Conservation (phyloP, 2,888 invertebrate genomes). For the Fragum whitleyi region DNA sequence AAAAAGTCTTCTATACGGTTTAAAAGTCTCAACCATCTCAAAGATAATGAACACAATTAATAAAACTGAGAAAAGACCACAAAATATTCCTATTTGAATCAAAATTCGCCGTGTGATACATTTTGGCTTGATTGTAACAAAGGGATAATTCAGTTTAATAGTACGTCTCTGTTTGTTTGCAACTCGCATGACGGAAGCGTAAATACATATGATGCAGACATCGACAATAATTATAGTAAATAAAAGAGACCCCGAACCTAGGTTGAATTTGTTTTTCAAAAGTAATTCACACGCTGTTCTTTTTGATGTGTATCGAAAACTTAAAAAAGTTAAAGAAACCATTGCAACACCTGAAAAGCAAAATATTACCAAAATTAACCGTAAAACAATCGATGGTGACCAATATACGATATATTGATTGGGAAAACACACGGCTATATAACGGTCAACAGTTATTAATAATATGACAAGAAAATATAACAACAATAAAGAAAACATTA, state of each 20-base stretch:
- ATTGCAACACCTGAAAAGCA: background rate
- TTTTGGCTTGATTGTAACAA: background rate
- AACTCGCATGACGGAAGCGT: background rate
- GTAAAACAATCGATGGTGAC: background rate
- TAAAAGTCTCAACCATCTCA: background rate
- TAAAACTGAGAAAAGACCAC: background rate
- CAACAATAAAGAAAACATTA: background rate
- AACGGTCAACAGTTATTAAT: background rate
- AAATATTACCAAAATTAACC: background rate
- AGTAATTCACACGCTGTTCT: background rate
- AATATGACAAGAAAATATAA: background rate
- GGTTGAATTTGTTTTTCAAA: too few species aligned
- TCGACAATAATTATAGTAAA: background rate
- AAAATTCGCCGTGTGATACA: background rate
- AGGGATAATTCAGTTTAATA: background rate
- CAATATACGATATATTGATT: background rate
- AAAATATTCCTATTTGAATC: background rate
- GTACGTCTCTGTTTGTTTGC: background rate
- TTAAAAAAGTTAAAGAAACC: background rate
- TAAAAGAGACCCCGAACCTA: background rate
- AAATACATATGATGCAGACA: background rate
- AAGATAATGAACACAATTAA: background rate
- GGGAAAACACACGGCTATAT: background rate
- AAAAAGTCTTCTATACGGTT: background rate
- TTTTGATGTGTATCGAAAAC: background rate